Evolutionary conservation across 1,140 invertebrate species (phyloP).

Genomic region (Tachypleus tridentatus): DNA sequence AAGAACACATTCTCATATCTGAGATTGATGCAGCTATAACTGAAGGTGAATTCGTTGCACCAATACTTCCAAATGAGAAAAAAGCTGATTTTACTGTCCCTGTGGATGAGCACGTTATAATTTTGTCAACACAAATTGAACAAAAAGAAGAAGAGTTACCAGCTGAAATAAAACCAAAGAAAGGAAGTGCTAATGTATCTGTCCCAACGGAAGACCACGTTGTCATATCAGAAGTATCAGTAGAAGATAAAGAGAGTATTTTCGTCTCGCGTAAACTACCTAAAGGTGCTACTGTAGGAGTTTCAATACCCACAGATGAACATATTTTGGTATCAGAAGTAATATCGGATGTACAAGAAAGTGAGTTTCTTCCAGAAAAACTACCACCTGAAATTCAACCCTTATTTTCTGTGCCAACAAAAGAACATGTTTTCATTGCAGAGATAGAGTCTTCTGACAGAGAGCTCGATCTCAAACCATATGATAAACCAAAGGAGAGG

Average conservation of each 20-base stretch:
- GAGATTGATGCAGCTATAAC: not conserved
- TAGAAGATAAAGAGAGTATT: slow-evolving; percentile 9
- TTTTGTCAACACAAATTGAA: slow-evolving; percentile 12
- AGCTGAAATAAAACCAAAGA: slow-evolving; percentile 9
- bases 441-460: slow-evolving; percentile 11
- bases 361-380: slow-evolving; percentile 9
- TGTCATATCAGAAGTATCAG: slow-evolving; percentile 7
- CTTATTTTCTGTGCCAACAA: slow-evolving; percentile 6
- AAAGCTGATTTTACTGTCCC: slow-evolving; percentile 17
- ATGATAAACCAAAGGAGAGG: slow-evolving; percentile 14
- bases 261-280: slow-evolving; percentile 6
- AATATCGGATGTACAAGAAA: slow-evolving; percentile 12
- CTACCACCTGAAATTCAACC: slow-evolving; percentile 10
- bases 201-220: slow-evolving; percentile 12
- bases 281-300: slow-evolving; percentile 7
- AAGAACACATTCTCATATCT: slow-evolving; percentile 4
- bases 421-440: slow-evolving; percentile 19
- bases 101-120: slow-evolving; percentile 15
- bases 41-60: not conserved
- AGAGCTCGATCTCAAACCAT: slow-evolving; percentile 5
- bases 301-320: slow-evolving; percentile 16
- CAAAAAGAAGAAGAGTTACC: slow-evolving; percentile 17
- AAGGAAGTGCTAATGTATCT: slow-evolving; percentile 6
- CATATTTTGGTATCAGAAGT: slow-evolving; percentile 17
- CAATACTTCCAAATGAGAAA: not conserved